Percentiles rank a stretch among this genome's conserved stretches.
phyloP scores from a whole-genome alignment of 2,888 invertebrate species.

The Drosophila prolongata region DNA sequence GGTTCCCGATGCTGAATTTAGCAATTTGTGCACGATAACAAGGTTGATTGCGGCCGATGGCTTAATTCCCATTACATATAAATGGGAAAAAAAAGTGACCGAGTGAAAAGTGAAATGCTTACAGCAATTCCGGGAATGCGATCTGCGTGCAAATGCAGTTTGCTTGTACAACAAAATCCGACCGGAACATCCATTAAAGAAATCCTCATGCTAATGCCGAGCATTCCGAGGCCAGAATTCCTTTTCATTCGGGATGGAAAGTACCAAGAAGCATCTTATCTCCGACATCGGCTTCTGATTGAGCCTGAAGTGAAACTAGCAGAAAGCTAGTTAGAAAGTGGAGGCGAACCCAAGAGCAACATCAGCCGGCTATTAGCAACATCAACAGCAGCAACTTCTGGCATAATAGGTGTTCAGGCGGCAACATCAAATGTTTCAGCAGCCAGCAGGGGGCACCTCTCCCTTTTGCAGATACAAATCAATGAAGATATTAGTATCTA shows the following conservation, averaged over 20 bases:
- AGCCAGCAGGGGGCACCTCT: no score
- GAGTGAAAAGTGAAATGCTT: conserved; percentile 15
- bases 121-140: conserved; percentile 14
- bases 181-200: conserved; percentile 21
- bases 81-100: background rate
- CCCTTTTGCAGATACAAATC: no score
- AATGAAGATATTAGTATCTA: no score
- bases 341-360: background rate
- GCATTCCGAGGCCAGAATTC: conserved; percentile 17
- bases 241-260: conserved; percentile 12
- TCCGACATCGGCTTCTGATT: conserved; percentile 1
- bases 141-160: conserved; percentile 37
- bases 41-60: conserved; percentile 40
- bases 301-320: background rate
- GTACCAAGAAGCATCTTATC: conserved; percentile 7
- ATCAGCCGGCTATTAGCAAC: background rate
- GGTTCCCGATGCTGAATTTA: conserved; percentile 33
- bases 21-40: conserved; percentile 40
- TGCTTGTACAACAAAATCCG: conserved; percentile 20
- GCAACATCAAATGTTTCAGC: conserved; percentile 1
- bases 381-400: background rate
- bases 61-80: conserved; percentile 36
- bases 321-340: background rate
- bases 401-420: background rate
- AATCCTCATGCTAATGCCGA: conserved; percentile 21